These are phyloP conservation scores for Rhopalosiphum padi DNA, from an alignment of 1,140 invertebrate genomes.

Conservation along the genomic window DNA sequence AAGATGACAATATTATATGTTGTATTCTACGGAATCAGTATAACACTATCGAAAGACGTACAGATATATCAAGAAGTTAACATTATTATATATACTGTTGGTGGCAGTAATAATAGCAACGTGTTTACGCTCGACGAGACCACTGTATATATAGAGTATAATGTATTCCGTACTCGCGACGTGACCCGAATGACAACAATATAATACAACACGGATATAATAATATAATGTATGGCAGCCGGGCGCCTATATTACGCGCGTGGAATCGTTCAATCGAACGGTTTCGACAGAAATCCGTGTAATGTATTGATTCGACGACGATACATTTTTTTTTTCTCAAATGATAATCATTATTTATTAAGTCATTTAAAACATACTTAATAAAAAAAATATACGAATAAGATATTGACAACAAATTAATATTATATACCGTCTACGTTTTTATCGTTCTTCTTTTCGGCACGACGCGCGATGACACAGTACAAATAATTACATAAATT, in stretches of 20 bases:
- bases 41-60: not conserved
- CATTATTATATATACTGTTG: not conserved
- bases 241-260: not conserved
- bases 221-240: not conserved
- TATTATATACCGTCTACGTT: not conserved
- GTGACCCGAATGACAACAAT: conserved; percentile 3
- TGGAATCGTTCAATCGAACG: not conserved
- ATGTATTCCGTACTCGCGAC: not conserved
- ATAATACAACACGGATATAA: not conserved
- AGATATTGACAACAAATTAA: not conserved
- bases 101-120: not conserved
- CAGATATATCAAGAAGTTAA: not conserved
- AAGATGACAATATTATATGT: too few relatives aligned
- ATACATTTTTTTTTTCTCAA: not conserved
- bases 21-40: too few relatives aligned
- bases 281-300: not conserved
- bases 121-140: not conserved
- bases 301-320: not conserved
- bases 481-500: not conserved
- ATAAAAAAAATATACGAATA: not conserved
- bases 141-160: not conserved
- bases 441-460: not conserved
- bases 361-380: not conserved
- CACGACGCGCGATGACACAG: not conserved
- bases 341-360: not conserved